Evolutionary conservation across 2,888 invertebrate genomes (phyloP).

Genomic region (Archaeoteleia sp.): DNA sequence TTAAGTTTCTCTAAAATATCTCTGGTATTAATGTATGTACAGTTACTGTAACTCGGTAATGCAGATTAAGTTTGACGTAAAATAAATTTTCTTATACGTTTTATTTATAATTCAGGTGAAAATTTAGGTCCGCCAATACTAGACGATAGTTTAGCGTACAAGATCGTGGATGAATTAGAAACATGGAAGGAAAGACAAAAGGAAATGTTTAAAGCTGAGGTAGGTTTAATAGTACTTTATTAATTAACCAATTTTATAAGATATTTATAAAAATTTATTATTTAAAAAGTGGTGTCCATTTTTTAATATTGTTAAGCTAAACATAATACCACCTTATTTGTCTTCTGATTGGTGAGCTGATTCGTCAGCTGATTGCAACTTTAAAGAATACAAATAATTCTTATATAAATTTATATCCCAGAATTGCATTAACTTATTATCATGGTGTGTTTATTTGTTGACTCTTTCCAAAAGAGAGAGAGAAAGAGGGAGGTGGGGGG

Average conservation of each 20-base stretch:
- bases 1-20: too few relatives aligned
- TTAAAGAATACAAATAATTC: too few relatives aligned
- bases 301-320: too few relatives aligned
- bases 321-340: constrained; percentile 3
- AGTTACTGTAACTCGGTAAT: background rate
- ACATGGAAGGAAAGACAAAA: constrained; percentile 85
- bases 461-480: too few relatives aligned
- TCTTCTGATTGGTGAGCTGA: too few relatives aligned
- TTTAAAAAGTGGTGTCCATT: background rate
- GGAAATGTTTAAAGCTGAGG: constrained; percentile 79
- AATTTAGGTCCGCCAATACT: constrained; percentile 68
- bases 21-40: constrained; percentile 52
- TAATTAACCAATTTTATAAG: background rate
- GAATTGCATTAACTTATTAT: too few relatives aligned
- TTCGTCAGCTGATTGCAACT: too few relatives aligned
- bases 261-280: constrained; percentile 3
- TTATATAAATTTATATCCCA: too few relatives aligned
- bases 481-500: too few relatives aligned
- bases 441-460: too few relatives aligned
- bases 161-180: constrained; percentile 81
- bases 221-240: constrained; percentile 59
- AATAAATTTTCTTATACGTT: constrained; percentile 8
- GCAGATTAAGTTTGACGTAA: constrained; percentile 2
- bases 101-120: constrained; percentile 57
- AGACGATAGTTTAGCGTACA: constrained; percentile 73